Percentiles rank a stretch among this genome's conserved stretches.
phyloP scores from a whole-genome alignment of 2,797 vertebrate genomes.

The Urosaurus nigricauda region DNA sequence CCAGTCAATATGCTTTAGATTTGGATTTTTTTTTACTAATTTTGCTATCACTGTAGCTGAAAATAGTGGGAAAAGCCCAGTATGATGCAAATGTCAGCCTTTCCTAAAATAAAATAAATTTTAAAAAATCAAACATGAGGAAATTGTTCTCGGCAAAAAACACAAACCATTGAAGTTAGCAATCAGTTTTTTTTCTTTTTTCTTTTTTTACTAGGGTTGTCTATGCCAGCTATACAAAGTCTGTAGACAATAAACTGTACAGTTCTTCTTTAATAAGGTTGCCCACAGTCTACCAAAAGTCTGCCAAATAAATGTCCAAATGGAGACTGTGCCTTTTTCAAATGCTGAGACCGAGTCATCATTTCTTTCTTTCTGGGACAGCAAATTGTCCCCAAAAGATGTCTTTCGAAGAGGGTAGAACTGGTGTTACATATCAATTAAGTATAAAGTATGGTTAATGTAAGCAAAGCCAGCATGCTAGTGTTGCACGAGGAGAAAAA shows the following conservation, averaged over 20 bases:
- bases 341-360: constrained; percentile 53
- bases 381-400: constrained; percentile 77
- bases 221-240: constrained; percentile 81
- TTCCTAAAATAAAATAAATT: not conserved
- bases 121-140: constrained; percentile 27
- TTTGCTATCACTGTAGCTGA: not conserved
- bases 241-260: constrained; percentile 82
- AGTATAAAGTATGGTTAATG: constrained; percentile 81
- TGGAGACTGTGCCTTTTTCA: constrained; percentile 70
- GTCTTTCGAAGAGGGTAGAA: constrained; percentile 81
- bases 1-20: not conserved
- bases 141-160: constrained; percentile 71
- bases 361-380: constrained; percentile 74
- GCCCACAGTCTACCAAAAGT: constrained; percentile 76
- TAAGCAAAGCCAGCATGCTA: constrained; percentile 84
- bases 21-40: not conserved
- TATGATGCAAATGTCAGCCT: not conserved
- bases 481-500: constrained; percentile 72
- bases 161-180: constrained; percentile 77
- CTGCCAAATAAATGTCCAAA: constrained; percentile 74
- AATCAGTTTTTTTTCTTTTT: constrained; percentile 50
- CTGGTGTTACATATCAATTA: constrained; percentile 77
- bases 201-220: constrained; percentile 75
- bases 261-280: constrained; percentile 86
- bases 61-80: constrained; percentile 30